These are phyloP conservation scores for Philereme transversata DNA, from an alignment of 2,888 invertebrate species.

Conservation along the genomic window DNA sequence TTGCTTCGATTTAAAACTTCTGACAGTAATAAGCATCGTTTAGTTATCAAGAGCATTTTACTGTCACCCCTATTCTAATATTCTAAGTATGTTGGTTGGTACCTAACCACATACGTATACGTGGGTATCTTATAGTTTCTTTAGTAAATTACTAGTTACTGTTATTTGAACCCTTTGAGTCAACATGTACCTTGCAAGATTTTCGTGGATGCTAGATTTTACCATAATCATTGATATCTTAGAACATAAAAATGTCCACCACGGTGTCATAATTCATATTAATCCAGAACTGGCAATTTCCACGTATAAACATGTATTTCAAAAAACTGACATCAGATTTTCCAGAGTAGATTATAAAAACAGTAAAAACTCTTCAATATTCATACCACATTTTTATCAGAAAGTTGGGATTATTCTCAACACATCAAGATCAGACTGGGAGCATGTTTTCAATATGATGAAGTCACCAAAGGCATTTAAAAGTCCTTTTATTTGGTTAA, in stretches of 20 bases:
- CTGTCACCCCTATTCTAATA: constrained; percentile 18
- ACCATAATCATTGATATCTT: constrained; percentile 53
- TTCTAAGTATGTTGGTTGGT: no score
- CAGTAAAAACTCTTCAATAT: constrained; percentile 23
- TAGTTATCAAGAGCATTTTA: constrained; percentile 35
- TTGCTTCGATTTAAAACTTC: constrained; percentile 35
- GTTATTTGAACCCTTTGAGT: not conserved
- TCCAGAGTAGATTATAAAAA: constrained; percentile 24
- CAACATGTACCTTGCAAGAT: constrained; percentile 23
- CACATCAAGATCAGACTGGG: constrained; percentile 60
- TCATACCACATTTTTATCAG: constrained; percentile 35
- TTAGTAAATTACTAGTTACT: not conserved
- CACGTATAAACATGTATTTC: constrained; percentile 50
- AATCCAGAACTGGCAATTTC: constrained; percentile 36
- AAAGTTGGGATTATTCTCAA: constrained; percentile 61
- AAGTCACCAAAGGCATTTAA: constrained; percentile 42
- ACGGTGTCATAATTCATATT: constrained; percentile 48
- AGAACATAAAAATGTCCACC: constrained; percentile 56
- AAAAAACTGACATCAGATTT: constrained; percentile 45
- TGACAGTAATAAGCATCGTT: constrained; percentile 57
- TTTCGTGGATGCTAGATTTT: constrained; percentile 26
- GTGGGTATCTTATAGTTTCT: no score
- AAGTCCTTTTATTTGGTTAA: constrained; percentile 65
- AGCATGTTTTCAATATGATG: constrained; percentile 40
- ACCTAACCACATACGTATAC: no score